A percentile compares a stretch with the other conserved stretches of the same genome.
phyloP scores from a whole-genome alignment of 2,113 vertebrate genomes.

The Scophthalmus maximus region DNA sequence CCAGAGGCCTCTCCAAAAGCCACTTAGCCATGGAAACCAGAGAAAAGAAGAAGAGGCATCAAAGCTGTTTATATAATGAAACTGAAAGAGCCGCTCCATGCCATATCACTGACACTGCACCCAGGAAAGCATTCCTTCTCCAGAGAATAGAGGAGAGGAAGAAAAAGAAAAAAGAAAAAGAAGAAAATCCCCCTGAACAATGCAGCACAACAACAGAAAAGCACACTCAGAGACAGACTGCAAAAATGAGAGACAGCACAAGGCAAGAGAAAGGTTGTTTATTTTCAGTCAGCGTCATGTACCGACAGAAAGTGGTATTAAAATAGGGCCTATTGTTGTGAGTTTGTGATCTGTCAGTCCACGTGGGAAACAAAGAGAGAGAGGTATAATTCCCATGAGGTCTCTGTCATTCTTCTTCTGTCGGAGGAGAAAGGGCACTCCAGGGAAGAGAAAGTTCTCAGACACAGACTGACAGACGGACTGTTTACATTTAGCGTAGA shows the following conservation, averaged over 20 bases:
- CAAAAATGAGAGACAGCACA: conserved; percentile 64
- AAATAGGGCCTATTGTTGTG: conserved; percentile 78
- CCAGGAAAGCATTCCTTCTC: conserved; percentile 74
- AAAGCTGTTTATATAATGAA: conserved; percentile 83
- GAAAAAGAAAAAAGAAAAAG: conserved; percentile 41
- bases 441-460: conserved; percentile 71
- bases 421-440: conserved; percentile 72
- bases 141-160: conserved; percentile 67
- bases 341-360: conserved; percentile 77
- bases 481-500: conserved; percentile 69
- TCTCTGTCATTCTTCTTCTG: conserved; percentile 71
- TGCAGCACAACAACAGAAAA: conserved; percentile 71
- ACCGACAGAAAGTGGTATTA: conserved; percentile 75
- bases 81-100: conserved; percentile 71
- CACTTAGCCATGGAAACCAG: conserved; percentile 77
- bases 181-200: conserved; percentile 76
- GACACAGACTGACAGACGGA: conserved; percentile 65
- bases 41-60: conserved; percentile 75
- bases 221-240: conserved; percentile 56
- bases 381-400: conserved; percentile 71
- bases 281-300: conserved; percentile 79
- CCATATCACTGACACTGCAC: conserved; percentile 76
- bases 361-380: conserved; percentile 64
- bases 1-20: conserved; percentile 76
- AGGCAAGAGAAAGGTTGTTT: conserved; percentile 78